Conservation (phyloP, 2,888 invertebrate genomes). For the Xestoiulus laeticollis region DNA sequence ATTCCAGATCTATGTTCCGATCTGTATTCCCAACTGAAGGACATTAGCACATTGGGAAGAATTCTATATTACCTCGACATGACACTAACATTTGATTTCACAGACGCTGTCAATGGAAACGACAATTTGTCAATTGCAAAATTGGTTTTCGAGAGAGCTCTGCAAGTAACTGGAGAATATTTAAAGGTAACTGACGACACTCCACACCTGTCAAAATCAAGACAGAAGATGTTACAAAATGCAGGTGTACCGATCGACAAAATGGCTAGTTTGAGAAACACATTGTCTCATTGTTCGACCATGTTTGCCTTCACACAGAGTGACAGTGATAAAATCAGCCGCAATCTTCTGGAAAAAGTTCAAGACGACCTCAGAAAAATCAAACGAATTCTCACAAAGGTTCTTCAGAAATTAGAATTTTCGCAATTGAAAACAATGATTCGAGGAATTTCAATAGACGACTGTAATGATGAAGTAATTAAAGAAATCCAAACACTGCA, state of each 20-base stretch:
- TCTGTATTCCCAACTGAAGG: background rate
- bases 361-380: background rate
- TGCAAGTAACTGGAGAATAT: constrained; percentile 5
- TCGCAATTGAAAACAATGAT: background rate
- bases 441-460: background rate
- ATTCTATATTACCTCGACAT: background rate
- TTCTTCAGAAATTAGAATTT: background rate
- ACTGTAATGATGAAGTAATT: background rate
- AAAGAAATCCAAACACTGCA: background rate
- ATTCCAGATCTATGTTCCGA: background rate
- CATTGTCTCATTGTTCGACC: background rate
- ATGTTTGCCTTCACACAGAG: background rate
- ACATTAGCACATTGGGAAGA: background rate
- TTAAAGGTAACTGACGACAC: background rate
- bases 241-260: background rate
- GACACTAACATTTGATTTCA: background rate
- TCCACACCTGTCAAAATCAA: background rate
- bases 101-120: background rate
- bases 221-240: background rate
- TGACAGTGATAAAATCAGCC: background rate
- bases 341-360: background rate
- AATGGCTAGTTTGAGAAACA: background rate
- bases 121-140: background rate
- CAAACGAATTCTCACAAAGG: background rate
- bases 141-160: background rate